Percentiles rank a stretch among this genome's conserved stretches.
These are phyloP conservation scores for Muschampia plurimacula DNA, from an alignment of 2,888 invertebrate genomes.

Conservation along the genomic window DNA sequence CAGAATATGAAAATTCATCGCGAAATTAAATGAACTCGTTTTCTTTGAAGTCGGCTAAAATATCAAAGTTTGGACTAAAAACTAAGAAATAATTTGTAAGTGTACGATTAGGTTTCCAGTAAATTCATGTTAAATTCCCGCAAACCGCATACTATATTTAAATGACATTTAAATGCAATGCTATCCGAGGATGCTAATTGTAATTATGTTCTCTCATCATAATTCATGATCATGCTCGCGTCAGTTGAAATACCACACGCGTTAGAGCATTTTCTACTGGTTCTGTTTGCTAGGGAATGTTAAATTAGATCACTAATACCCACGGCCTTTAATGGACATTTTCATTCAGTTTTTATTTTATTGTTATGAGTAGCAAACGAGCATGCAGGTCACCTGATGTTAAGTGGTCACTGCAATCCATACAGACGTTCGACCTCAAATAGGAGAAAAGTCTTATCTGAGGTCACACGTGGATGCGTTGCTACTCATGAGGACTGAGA, in stretches of 20 bases:
- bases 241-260: background rate
- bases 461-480: no score
- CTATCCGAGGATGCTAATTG: background rate
- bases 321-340: background rate
- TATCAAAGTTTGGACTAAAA: no score
- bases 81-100: background rate
- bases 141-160: background rate
- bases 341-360: no score
- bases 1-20: no score
- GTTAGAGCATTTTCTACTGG: background rate
- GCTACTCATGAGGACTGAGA: no score
- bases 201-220: slow-evolving; percentile 9
- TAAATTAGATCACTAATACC: slow-evolving; percentile 1
- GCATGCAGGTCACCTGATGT: no score
- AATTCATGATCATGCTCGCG: slow-evolving; percentile 10
- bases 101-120: background rate
- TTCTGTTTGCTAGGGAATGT: background rate
- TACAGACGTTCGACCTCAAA: no score
- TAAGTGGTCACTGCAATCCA: no score
- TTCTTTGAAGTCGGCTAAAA: no score
- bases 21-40: no score
- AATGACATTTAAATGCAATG: slow-evolving; percentile 9
- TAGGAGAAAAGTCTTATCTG: no score
- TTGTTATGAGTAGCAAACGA: no score
- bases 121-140: background rate